Evolutionary conservation across 2,797 vertebrate species (phyloP).

Genomic region (Pangasius djambal): DNA sequence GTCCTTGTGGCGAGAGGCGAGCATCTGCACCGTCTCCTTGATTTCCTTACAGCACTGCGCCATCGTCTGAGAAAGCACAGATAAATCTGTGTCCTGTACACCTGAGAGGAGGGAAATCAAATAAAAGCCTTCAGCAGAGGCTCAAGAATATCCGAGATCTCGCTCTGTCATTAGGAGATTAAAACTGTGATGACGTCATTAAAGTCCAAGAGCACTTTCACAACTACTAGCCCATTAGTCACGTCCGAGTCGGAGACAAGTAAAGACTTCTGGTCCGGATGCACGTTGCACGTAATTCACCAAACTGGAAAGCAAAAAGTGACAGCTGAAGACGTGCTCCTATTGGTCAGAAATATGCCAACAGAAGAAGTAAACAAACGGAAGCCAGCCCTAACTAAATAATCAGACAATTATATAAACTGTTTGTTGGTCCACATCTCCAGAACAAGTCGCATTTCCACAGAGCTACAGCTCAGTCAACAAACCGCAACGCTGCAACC

Average conservation of each 20-base stretch:
- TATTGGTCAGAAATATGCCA: not conserved
- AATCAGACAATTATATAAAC: not conserved
- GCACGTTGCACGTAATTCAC: not conserved
- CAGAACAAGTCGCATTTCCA: not conserved
- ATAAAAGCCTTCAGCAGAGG: not conserved
- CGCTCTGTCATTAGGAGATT: not conserved
- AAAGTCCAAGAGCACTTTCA: not conserved
- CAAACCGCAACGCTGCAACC: not conserved
- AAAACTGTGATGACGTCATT: not conserved
- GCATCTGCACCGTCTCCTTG: slow-evolving; percentile 89
- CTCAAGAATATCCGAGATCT: not conserved
- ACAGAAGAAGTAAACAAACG: not conserved
- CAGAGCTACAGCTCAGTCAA: not conserved
- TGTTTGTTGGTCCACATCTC: not conserved
- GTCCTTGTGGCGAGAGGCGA: slow-evolving; percentile 89
- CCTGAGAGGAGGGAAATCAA: slow-evolving; percentile 65
- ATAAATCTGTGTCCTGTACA: slow-evolving; percentile 84
- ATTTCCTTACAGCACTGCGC: slow-evolving; percentile 91
- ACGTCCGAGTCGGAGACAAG: not conserved
- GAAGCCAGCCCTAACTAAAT: not conserved
- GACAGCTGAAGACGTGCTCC: not conserved
- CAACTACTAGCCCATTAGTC: not conserved
- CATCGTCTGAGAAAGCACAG: slow-evolving; percentile 87
- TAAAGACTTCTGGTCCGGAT: not conserved
- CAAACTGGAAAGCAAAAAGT: not conserved